phyloP scores from a whole-genome alignment of 2,797 vertebrate genomes.

The Moxostoma hubbsi region DNA sequence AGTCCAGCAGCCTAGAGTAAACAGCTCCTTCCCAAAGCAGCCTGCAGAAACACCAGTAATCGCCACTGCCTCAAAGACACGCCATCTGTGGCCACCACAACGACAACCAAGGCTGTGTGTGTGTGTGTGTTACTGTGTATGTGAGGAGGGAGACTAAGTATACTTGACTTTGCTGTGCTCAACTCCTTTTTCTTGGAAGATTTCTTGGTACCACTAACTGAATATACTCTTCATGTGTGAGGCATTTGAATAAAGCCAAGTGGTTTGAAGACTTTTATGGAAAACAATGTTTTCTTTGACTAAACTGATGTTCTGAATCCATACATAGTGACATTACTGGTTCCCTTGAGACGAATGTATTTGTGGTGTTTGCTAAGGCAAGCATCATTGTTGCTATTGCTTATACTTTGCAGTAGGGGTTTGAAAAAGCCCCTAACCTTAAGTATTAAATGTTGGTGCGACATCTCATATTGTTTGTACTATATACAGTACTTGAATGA shows the following conservation, averaged over 20 bases:
- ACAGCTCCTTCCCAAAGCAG: slow-evolving; percentile 65
- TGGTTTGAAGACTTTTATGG: not conserved
- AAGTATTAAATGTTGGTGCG: no score
- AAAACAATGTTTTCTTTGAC: slow-evolving; percentile 4
- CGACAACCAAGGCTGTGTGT: slow-evolving; percentile 20
- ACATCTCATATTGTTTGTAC: no score
- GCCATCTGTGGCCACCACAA: slow-evolving; percentile 43
- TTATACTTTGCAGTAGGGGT: no score
- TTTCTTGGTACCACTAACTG: slow-evolving; percentile 46
- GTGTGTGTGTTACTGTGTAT: slow-evolving; percentile 27
- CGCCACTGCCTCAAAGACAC: slow-evolving; percentile 60
- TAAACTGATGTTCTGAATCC: not conserved
- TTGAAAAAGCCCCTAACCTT: no score
- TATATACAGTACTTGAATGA: no score
- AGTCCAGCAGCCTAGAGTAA: slow-evolving; percentile 68
- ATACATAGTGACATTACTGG: slow-evolving; percentile 29
- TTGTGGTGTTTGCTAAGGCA: no score
- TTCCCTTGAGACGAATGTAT: no score
- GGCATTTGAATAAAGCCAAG: slow-evolving; percentile 43
- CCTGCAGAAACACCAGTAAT: slow-evolving; percentile 66
- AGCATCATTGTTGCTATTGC: no score
- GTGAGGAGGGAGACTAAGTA: slow-evolving; percentile 33
- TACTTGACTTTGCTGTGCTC: slow-evolving; percentile 25
- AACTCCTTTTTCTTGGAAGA: slow-evolving; percentile 58
- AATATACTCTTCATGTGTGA: slow-evolving; percentile 55